phyloP scores from a whole-genome alignment of 2,797 vertebrate species.

The Catamblyrhynchus diadema region DNA sequence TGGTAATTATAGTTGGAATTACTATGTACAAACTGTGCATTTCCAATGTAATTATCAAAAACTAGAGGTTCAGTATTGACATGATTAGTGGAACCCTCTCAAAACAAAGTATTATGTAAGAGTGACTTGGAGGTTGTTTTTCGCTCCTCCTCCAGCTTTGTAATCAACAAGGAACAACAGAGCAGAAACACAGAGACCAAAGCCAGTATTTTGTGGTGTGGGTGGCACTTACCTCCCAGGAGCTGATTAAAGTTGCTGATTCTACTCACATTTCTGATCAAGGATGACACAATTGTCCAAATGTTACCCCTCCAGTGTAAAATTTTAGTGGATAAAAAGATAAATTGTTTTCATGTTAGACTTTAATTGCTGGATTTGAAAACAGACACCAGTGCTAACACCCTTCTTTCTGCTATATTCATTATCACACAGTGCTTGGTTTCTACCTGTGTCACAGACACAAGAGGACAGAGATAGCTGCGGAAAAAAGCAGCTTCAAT shows the following conservation, averaged over 20 bases:
- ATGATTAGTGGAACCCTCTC: constrained; percentile 10
- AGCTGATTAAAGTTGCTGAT: neutral
- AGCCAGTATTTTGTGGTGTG: neutral
- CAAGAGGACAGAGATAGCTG: neutral
- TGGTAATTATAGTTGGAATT: constrained; percentile 66
- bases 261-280: neutral
- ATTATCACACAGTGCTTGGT: neutral
- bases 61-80: constrained; percentile 40
- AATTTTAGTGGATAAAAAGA: neutral
- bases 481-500: neutral
- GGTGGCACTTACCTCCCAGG: constrained; percentile 13
- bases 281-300: neutral
- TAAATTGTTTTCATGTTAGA: neutral
- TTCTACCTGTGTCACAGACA: neutral
- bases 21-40: constrained; percentile 55
- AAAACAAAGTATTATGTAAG: constrained; percentile 61
- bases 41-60: constrained; percentile 63
- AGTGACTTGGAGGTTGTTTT: neutral
- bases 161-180: neutral
- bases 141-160: neutral
- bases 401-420: neutral
- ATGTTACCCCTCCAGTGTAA: neutral
- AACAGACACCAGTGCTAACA: neutral
- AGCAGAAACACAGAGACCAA: neutral
- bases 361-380: neutral